Evolutionary conservation across 1,140 invertebrate genomes (phyloP).

Genomic region (Capitella teleta): DNA sequence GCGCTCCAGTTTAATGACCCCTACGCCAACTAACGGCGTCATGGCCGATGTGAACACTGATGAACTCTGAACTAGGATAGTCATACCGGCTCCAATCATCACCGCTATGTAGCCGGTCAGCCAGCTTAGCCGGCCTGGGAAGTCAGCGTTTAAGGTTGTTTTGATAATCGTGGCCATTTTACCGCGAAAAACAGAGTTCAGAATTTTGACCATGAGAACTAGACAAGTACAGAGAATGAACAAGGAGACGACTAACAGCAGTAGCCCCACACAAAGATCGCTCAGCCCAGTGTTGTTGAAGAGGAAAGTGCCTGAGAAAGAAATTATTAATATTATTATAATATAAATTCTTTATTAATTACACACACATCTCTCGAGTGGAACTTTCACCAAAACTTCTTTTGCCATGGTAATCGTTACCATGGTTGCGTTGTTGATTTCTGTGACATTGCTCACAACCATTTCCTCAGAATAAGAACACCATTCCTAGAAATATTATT

Average conservation of each 20-base stretch:
- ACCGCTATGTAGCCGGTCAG: constrained; percentile 51
- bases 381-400: not conserved
- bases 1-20: constrained; percentile 50
- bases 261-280: constrained; percentile 42
- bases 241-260: constrained; percentile 46
- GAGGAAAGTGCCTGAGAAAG: constrained; percentile 18
- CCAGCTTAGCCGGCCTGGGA: constrained; percentile 39
- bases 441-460: too few relatives aligned
- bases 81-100: constrained; percentile 47
- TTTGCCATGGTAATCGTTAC: too few relatives aligned
- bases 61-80: constrained; percentile 53
- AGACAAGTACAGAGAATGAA: constrained; percentile 47
- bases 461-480: too few relatives aligned
- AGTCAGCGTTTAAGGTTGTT: constrained; percentile 48
- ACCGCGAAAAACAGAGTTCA: constrained; percentile 44
- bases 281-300: constrained; percentile 32
- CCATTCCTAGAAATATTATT: too few relatives aligned
- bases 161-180: constrained; percentile 16
- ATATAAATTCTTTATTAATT: not conserved
- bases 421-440: too few relatives aligned
- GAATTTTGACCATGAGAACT: constrained; percentile 50
- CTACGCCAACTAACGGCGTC: constrained; percentile 53
- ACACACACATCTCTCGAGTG: not conserved
- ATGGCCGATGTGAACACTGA: constrained; percentile 56
- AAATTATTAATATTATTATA: constrained; percentile 1